phyloP scores from a whole-genome alignment of 2,888 invertebrate genomes.

The Rapana venosa region DNA sequence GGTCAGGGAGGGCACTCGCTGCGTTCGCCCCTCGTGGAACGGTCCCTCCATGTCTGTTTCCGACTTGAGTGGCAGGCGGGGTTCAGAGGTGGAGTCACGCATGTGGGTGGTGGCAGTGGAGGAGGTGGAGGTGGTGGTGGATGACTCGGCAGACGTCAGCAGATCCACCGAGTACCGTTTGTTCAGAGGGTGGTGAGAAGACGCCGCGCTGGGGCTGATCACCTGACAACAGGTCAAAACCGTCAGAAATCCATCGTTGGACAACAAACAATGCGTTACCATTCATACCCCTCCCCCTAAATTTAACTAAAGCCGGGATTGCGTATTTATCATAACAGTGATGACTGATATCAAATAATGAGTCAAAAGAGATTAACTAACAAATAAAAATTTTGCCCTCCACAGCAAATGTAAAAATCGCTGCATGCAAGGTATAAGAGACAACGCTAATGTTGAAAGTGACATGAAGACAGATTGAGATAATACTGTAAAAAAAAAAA shows the following conservation, averaged over 20 bases:
- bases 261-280: too few relatives aligned
- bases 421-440: too few relatives aligned
- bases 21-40: not conserved
- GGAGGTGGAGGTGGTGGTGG: constrained; percentile 49
- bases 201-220: constrained; percentile 37
- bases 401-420: too few relatives aligned
- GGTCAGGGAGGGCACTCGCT: constrained; percentile 35
- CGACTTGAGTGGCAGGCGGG: constrained; percentile 58
- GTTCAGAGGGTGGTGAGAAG: constrained; percentile 57
- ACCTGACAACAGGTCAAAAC: constrained; percentile 42
- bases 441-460: too few relatives aligned
- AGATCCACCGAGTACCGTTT: constrained; percentile 72
- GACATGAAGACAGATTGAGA: too few relatives aligned
- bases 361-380: too few relatives aligned
- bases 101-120: constrained; percentile 52
- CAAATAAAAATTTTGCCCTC: too few relatives aligned
- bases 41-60: constrained; percentile 5
- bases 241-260: not conserved
- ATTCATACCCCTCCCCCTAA: too few relatives aligned
- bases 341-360: too few relatives aligned
- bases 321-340: too few relatives aligned
- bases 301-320: too few relatives aligned
- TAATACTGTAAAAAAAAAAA: too few relatives aligned
- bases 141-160: constrained; percentile 54
- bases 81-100: constrained; percentile 71